A percentile compares a stretch with the other conserved stretches of the same genome.
phyloP scores from a whole-genome alignment of 2,113 vertebrate species.

The Trinectes maculatus region DNA sequence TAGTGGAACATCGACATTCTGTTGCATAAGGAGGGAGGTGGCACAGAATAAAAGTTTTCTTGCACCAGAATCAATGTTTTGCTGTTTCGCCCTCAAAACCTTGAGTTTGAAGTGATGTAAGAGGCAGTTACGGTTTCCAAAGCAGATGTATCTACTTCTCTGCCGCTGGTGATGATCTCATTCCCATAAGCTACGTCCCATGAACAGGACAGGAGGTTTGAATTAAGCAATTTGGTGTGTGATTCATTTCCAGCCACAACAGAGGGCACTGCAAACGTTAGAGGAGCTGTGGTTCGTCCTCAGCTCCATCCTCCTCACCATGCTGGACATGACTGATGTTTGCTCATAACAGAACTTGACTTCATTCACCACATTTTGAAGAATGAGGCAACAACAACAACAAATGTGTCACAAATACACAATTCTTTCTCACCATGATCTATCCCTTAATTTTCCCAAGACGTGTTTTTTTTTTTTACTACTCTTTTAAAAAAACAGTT shows the following conservation, averaged over 20 bases:
- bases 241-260: slow-evolving; percentile 56
- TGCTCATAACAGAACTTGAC: slow-evolving; percentile 9
- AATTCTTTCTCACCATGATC: background rate
- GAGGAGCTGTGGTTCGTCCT: slow-evolving; percentile 3
- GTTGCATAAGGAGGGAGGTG: background rate
- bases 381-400: background rate
- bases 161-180: slow-evolving; percentile 62
- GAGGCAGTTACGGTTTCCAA: slow-evolving; percentile 29
- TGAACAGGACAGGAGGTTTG: slow-evolving; percentile 61
- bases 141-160: slow-evolving; percentile 37
- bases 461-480: no score
- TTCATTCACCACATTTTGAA: background rate
- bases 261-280: slow-evolving; percentile 8
- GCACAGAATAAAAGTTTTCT: no score
- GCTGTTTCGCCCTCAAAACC: slow-evolving; percentile 16
- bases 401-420: no score
- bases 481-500: no score
- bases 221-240: slow-evolving; percentile 53
- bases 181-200: slow-evolving; percentile 35
- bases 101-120: slow-evolving; percentile 25
- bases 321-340: slow-evolving; percentile 5
- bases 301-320: background rate
- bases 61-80: background rate
- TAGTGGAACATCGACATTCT: slow-evolving; percentile 6
- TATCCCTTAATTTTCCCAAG: no score